phyloP scores from a whole-genome alignment of 2,888 invertebrate species.

The Diaphora mendica region DNA sequence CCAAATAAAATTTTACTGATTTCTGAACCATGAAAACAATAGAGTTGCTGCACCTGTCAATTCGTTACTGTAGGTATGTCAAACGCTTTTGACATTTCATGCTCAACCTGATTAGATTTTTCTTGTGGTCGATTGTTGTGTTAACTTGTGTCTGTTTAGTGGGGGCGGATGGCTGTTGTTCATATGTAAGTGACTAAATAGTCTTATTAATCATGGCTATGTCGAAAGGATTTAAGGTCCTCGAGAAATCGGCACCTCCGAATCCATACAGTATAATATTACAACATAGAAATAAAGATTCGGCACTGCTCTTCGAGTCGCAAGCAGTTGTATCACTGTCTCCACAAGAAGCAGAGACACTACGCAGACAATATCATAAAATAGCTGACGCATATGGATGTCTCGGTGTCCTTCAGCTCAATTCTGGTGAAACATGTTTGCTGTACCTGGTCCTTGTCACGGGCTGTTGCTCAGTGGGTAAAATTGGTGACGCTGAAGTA shows the following conservation, averaged over 20 bases:
- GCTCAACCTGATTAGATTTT: slow-evolving; percentile 37
- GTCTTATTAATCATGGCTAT: slow-evolving; percentile 91
- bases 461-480: slow-evolving; percentile 98
- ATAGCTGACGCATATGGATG: slow-evolving; percentile 98
- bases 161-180: slow-evolving; percentile 73
- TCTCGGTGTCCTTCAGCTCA: slow-evolving; percentile 96
- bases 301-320: slow-evolving; percentile 96
- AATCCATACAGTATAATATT: slow-evolving; percentile 96
- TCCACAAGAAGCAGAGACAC: slow-evolving; percentile 94
- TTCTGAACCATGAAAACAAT: background rate
- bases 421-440: slow-evolving; percentile 93
- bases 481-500: slow-evolving; percentile 97
- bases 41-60: slow-evolving; percentile 10
- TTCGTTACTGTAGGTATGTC: slow-evolving; percentile 17
- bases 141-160: slow-evolving; percentile 35
- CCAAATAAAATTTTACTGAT: background rate
- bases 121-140: slow-evolving; percentile 46
- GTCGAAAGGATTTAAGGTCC: slow-evolving; percentile 96
- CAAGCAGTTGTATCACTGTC: slow-evolving; percentile 96
- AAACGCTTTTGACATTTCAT: slow-evolving; percentile 45
- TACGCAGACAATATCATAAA: slow-evolving; percentile 96
- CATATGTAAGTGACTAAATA: slow-evolving; percentile 52
- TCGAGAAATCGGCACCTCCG: slow-evolving; percentile 94
- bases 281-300: slow-evolving; percentile 95
- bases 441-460: slow-evolving; percentile 97